phyloP scores from a whole-genome alignment of 2,113 vertebrate species.

The Caranx ignobilis region DNA sequence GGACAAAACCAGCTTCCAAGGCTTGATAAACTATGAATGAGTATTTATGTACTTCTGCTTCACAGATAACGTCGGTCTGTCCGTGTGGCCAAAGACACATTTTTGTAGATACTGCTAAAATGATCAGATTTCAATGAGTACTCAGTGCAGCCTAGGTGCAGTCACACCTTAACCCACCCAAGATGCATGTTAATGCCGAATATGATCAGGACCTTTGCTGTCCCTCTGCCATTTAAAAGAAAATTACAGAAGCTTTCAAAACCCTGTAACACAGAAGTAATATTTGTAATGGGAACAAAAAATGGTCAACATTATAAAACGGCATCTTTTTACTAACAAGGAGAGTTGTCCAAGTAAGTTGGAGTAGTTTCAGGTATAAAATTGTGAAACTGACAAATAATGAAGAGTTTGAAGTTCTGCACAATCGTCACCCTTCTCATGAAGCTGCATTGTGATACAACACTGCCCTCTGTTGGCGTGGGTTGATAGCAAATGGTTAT shows the following conservation, averaged over 20 bases:
- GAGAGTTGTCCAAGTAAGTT: not conserved
- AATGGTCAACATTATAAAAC: not conserved
- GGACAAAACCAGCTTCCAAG: no score
- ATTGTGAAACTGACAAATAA: not conserved
- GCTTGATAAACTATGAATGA: no score
- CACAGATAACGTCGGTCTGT: no score
- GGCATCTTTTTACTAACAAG: not conserved
- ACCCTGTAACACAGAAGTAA: constrained; percentile 37
- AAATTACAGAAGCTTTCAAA: constrained; percentile 28
- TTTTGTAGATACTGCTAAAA: no score
- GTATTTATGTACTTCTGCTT: no score
- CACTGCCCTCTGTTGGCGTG: constrained; percentile 74
- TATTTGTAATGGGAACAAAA: constrained; percentile 10
- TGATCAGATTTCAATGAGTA: no score
- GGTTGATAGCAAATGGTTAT: constrained; percentile 24
- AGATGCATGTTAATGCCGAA: no score
- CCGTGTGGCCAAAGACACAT: no score
- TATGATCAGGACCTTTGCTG: not conserved
- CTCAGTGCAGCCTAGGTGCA: no score
- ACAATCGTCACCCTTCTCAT: not conserved
- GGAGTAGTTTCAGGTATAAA: not conserved
- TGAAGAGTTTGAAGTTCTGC: constrained; percentile 8
- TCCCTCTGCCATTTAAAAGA: constrained; percentile 8
- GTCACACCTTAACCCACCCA: no score
- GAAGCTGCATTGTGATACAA: constrained; percentile 36